Percentiles rank a stretch among this genome's conserved stretches.
phyloP scores from a whole-genome alignment of 2,113 vertebrate genomes.

The Paradoxurus hermaphroditus region DNA sequence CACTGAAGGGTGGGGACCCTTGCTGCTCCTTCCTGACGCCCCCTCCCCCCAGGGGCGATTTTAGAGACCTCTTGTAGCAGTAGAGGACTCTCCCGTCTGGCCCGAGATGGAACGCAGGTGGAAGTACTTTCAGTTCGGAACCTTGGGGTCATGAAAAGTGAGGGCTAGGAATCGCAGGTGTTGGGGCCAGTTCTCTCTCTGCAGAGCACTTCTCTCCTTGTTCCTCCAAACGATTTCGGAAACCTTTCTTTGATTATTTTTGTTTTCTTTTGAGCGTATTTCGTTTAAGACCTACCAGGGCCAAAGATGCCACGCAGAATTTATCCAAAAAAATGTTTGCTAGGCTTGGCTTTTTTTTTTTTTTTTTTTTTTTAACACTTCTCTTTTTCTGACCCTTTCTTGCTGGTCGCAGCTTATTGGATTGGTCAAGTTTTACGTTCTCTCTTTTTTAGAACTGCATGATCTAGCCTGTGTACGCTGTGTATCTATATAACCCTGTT shows the following conservation, averaged over 20 bases:
- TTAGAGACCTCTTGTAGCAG: neutral
- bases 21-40: neutral
- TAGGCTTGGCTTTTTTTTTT: neutral
- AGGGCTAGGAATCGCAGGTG: neutral
- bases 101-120: neutral
- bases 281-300: neutral
- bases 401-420: neutral
- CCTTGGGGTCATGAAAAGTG: neutral
- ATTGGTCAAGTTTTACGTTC: neutral
- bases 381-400: neutral
- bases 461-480: slow-evolving; percentile 1
- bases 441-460: slow-evolving; percentile 42
- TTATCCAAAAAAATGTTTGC: neutral
- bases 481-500: slow-evolving; percentile 52
- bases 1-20: neutral
- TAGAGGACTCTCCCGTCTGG: neutral
- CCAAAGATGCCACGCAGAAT: neutral
- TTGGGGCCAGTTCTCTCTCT: neutral
- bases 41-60: too few species aligned
- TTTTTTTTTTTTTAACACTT: neutral
- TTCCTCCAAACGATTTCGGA: neutral
- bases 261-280: neutral
- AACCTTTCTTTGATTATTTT: neutral
- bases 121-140: neutral
- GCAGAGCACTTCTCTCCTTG: neutral